Evolutionary conservation across 2,888 invertebrate species (phyloP).

Genomic region (Dryococelus australis): DNA sequence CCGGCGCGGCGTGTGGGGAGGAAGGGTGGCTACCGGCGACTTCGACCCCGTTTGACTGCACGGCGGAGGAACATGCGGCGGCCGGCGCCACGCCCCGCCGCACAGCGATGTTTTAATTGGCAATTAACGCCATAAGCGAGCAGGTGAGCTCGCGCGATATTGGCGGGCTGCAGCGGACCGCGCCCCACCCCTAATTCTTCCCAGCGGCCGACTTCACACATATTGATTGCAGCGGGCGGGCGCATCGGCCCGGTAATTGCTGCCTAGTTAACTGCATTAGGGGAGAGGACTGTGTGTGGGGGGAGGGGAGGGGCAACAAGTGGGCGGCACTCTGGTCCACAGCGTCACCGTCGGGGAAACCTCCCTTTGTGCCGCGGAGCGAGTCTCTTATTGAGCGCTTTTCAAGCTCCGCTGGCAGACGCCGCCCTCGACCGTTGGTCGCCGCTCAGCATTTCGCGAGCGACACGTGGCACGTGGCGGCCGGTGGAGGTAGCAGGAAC

Average conservation of each 20-base stretch:
- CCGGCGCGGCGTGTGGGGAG: too few species aligned
- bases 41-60: too few species aligned
- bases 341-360: not conserved
- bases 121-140: conserved; percentile 1
- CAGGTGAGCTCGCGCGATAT: not conserved
- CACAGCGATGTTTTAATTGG: not conserved
- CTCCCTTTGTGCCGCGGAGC: not conserved
- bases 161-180: not conserved
- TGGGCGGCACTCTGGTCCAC: not conserved
- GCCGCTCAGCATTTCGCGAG: too few species aligned
- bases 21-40: too few species aligned
- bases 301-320: not conserved
- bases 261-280: conserved; percentile 1
- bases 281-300: not conserved
- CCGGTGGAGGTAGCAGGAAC: too few species aligned
- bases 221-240: not conserved
- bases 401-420: too few species aligned
- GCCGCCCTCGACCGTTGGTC: too few species aligned
- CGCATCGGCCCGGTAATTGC: conserved; percentile 8
- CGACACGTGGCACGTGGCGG: too few species aligned
- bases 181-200: not conserved
- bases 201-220: not conserved
- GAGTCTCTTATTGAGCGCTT: too few species aligned
- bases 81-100: not conserved
- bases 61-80: too few species aligned